Evolutionary conservation across 2,113 vertebrate species (phyloP), one percentile per base, ranked within the genome.

Genomic region (Equus quagga): DNA sequence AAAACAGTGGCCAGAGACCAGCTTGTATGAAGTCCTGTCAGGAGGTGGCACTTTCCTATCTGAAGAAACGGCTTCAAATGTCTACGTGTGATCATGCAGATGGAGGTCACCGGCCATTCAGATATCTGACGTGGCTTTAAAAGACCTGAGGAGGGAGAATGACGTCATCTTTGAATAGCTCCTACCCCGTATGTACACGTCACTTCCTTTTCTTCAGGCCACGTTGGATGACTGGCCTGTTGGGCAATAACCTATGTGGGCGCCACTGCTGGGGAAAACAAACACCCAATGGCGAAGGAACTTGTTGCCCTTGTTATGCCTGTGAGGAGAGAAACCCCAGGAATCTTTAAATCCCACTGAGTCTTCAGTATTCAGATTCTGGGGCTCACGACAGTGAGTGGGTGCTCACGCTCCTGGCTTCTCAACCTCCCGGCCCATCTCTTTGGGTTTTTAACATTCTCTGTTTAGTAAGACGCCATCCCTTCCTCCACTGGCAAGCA

Each of bases 81-180:
- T 82, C 28, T 24, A 28, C 2, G 4, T 19, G 17, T 51, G 21
- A 62, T 26, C 2, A 0, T 31, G 28, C 10, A 33, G 36, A n/a
- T 15, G 28, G 4, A 12, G 41, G 28, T 36, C n/a, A 9, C 2
- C 3, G 10, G 13, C 54, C 62, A 12, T 44, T n/a, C 24, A 0
- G 49, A 49, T 60, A 28, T 56, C 78, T 64, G 60, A 73, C 19
- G 33, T n/a, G 33, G 26, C 49, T 36, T 69, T 88, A 62, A 78
- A 82, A 78, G 36, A 31, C 36, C 23, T 64, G 24, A 86, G 33
- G 54, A 4, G 69, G 41, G 19, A 82, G 44, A 65, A n/a, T 28
- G 33, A 60, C 17, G 24, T 51, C 51, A 33, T 58, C 65, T 70
- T 54, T 73, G 72, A 67, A 65, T 21, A 85, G 58, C 24, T 60